Evolutionary conservation across 2,113 vertebrate species (phyloP).

Genomic region (Prochilodus magdalenae): DNA sequence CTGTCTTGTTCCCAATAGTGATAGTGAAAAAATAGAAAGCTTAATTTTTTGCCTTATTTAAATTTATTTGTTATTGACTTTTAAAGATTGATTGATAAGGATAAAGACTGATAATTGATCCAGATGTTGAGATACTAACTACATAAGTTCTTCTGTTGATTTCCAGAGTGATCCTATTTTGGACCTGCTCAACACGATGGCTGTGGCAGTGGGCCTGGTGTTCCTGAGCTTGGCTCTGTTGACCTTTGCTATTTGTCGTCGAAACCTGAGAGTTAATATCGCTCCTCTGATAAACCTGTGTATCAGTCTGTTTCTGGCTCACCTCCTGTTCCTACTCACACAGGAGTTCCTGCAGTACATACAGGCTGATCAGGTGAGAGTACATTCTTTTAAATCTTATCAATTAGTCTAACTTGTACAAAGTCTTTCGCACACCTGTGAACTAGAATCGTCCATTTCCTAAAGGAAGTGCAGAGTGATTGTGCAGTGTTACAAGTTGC

Average conservation of each 20-base stretch:
- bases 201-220: constrained; percentile 54
- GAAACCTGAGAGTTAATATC: constrained; percentile 62
- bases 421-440: no score
- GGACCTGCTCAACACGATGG: background rate
- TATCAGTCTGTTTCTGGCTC: constrained; percentile 71
- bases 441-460: no score
- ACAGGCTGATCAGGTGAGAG: background rate
- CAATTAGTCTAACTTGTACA: no score
- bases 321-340: constrained; percentile 63
- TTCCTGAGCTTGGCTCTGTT: constrained; percentile 62
- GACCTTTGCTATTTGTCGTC: constrained; percentile 67
- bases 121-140: background rate
- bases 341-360: constrained; percentile 47
- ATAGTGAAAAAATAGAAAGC: no score
- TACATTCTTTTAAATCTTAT: no score
- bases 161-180: background rate
- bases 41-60: no score
- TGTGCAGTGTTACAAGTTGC: no score
- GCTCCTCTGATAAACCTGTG: constrained; percentile 69
- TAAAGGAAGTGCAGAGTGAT: no score
- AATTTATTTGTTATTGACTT: no score
- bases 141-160: background rate
- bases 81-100: no score
- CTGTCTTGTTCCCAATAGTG: no score
- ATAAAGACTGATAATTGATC: background rate